Base-by-base conservation (phyloP, 2,113 vertebrate species). In the Daphoenositta chrysoptera region DNA sequence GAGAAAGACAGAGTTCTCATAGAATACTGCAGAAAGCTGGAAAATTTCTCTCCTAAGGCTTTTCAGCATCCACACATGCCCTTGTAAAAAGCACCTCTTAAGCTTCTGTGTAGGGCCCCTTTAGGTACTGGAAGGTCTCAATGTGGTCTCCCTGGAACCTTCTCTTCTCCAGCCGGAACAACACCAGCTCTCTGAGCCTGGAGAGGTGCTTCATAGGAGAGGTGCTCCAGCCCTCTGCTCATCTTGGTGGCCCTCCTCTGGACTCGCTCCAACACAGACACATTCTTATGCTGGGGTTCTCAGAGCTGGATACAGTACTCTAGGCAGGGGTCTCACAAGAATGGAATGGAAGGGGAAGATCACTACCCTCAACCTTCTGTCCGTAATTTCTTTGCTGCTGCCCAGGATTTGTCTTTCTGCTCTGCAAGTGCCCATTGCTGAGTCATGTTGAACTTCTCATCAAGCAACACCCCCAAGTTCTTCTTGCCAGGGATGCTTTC, bases 211-310 rank as follows among this genome's bases (percentile, higher is more conserved):
- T 28, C 33, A 6, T 2, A 45, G 23, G 8, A 47, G 40, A 65
- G 30, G 27, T n/a, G 28, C 33, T 60, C 23, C 28, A 58, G 19
- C 18, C 19, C 45, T 60, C 23, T 58, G 13, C 3, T 33, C 13
- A 8, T n/a, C 28, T 39, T 66, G 33, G 10, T 60, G 39, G 13
- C 37, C 17, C 15, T 51, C 39, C 27, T 45, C 6, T 26, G n/a
- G n/a, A 19, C 45, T 66, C 0, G 0, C 8, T 75, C 13, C 39
- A 15, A 5, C 53, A 51, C 28, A 45, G 27, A 53, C 19, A 17
- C 19, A 14, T 24, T 19, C 28, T 53, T 45, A 3, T 11, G 4
- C 2, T 30, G 11, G 5, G 19, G 8, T 65, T 56, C 58, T 58
- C 37, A 33, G 65, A 87, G 33, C 27, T 44, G 19, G n/a, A 17